Evolutionary conservation across 2,113 vertebrate genomes (phyloP).

Genomic region (Silurus meridionalis): DNA sequence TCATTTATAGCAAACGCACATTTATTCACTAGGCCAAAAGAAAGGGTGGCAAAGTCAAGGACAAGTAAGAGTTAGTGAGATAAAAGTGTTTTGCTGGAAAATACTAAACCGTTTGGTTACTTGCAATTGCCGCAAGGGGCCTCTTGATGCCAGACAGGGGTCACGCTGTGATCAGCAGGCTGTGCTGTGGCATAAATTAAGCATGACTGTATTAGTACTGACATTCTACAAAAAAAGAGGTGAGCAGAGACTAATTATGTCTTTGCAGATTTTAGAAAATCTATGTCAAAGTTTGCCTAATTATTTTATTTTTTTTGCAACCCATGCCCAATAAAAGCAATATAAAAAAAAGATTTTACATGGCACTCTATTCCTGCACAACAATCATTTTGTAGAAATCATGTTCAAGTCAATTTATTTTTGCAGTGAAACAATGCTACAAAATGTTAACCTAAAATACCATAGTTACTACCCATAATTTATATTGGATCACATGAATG

Average conservation of each 20-base stretch:
- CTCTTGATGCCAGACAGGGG: slow-evolving; percentile 1
- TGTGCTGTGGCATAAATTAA: slow-evolving; percentile 19
- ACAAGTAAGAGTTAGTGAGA: not conserved
- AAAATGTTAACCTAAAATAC: not conserved
- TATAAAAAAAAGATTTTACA: not conserved
- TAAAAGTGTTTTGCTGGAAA: not conserved
- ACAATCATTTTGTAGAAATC: not conserved
- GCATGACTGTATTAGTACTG: slow-evolving; percentile 11
- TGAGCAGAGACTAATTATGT: not conserved
- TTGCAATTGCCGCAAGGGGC: not conserved
- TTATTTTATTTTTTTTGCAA: not conserved
- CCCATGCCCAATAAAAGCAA: not conserved
- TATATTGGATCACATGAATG: not conserved
- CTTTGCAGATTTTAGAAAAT: not conserved
- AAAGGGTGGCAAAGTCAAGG: not conserved
- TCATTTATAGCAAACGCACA: not conserved
- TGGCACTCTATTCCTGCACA: not conserved
- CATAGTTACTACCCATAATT: not conserved
- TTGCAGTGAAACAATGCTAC: not conserved
- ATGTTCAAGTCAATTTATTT: not conserved
- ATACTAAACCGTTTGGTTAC: not conserved
- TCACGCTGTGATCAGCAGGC: slow-evolving; percentile 8
- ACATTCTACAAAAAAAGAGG: not conserved
- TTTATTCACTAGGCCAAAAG: not conserved
- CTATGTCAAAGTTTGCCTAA: not conserved